phyloP scores from a whole-genome alignment of 2,113 vertebrate species.

The Rattus rattus region DNA sequence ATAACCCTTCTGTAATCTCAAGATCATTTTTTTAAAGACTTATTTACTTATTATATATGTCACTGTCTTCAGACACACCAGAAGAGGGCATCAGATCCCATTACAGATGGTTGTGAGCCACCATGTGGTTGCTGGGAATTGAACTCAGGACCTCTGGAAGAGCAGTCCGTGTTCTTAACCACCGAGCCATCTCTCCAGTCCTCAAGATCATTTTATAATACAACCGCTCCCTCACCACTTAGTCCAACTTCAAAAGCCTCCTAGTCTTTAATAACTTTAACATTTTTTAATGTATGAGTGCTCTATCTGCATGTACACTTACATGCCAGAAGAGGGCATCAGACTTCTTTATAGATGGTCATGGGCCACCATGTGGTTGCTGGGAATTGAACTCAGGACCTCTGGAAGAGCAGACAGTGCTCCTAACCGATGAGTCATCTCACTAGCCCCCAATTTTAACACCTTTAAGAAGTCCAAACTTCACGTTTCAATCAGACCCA shows the following conservation, averaged over 20 bases:
- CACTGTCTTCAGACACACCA: too few relatives aligned
- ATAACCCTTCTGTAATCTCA: not conserved
- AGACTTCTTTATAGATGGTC: not conserved
- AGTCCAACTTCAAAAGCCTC: not conserved
- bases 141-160: too few relatives aligned
- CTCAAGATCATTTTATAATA: not conserved
- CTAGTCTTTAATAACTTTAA: not conserved
- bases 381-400: not conserved
- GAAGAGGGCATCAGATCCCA: too few relatives aligned
- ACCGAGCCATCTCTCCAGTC: too few relatives aligned
- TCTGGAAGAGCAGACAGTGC: not conserved
- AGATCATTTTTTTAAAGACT: not conserved
- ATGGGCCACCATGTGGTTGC: not conserved
- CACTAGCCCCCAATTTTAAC: not conserved
- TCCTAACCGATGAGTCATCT: not conserved
- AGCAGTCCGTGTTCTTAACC: too few relatives aligned
- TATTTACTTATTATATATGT: too few relatives aligned
- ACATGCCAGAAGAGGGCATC: too few relatives aligned
- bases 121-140: too few relatives aligned
- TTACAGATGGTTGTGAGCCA: too few relatives aligned
- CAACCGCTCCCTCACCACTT: not conserved
- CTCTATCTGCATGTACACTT: not conserved
- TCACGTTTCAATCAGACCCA: not conserved
- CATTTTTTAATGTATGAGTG: not conserved
- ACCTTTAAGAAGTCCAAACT: not conserved